These are phyloP conservation scores for Trichechus manatus DNA, from an alignment of 2,113 vertebrate genomes.

Conservation along the genomic window DNA sequence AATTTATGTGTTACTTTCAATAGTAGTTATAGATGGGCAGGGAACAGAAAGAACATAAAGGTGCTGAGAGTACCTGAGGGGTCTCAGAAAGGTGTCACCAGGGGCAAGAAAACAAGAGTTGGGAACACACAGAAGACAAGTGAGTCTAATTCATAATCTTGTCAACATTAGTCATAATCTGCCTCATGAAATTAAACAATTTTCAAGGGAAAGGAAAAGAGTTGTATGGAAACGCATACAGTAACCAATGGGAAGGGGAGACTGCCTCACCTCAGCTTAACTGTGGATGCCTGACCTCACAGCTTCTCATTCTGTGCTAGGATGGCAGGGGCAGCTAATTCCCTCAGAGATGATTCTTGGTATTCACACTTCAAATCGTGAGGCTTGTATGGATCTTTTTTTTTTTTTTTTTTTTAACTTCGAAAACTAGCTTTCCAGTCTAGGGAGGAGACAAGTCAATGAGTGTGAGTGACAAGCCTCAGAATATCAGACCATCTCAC, in stretches of 20 bases:
- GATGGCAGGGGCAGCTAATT: background rate
- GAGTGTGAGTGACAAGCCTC: background rate
- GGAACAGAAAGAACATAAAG: background rate
- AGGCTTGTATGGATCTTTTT: background rate
- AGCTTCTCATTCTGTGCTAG: slow-evolving; percentile 23
- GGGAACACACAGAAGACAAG: background rate
- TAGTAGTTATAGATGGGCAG: background rate
- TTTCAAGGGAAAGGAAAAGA: background rate
- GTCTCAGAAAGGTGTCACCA: background rate
- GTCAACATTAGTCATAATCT: background rate
- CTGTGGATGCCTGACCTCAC: background rate
- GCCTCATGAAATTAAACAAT: slow-evolving; percentile 51
- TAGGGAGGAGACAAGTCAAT: background rate
- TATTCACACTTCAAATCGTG: background rate
- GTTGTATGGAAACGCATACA: background rate
- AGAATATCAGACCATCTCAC: slow-evolving; percentile 5
- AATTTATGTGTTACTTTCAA: background rate
- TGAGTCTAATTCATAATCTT: slow-evolving; percentile 45
- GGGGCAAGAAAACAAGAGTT: background rate
- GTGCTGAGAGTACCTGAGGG: background rate
- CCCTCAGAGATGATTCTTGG: background rate
- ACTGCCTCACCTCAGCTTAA: background rate
- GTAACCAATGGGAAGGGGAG: background rate
- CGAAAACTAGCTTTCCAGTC: background rate
- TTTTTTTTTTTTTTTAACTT: background rate